A percentile compares a stretch with the other conserved stretches of the same genome.
These are phyloP conservation scores for Cygnus buccinator DNA, from an alignment of 2,113 vertebrate species.

Conservation along the genomic window DNA sequence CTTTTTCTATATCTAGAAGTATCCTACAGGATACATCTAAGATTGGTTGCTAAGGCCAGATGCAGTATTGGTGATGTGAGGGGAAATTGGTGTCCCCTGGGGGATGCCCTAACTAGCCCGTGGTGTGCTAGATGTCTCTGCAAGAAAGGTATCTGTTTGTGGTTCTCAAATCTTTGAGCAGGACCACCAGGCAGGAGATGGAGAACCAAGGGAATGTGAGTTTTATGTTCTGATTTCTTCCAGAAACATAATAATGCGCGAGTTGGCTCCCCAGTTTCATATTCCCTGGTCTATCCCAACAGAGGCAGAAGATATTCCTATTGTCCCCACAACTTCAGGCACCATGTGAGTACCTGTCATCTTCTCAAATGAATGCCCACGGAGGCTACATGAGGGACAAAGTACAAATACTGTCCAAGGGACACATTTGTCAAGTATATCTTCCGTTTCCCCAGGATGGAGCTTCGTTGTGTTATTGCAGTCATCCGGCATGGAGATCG, in stretches of 20 bases:
- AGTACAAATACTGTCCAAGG: background rate
- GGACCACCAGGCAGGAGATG: background rate
- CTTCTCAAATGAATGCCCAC: background rate
- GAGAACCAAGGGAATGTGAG: background rate
- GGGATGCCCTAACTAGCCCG: background rate
- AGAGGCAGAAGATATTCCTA: conserved; percentile 98
- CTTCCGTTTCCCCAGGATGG: conserved; percentile 86
- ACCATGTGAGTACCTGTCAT: conserved; percentile 88
- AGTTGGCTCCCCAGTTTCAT: conserved; percentile 96
- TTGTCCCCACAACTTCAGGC: conserved; percentile 98
- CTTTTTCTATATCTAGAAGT: background rate
- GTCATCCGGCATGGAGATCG: conserved; percentile 96
- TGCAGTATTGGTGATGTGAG: background rate
- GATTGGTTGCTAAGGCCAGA: background rate
- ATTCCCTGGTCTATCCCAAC: conserved; percentile 99
- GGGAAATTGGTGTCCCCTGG: background rate
- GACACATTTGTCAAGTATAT: background rate
- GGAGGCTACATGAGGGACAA: background rate
- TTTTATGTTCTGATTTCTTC: conserved; percentile 4
- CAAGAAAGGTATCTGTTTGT: background rate
- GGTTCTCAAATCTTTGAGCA: background rate
- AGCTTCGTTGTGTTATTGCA: conserved; percentile 96
- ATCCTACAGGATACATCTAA: background rate
- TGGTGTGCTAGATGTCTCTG: background rate
- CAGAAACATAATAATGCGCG: conserved; percentile 98